phyloP scores from a whole-genome alignment of 2,113 vertebrate genomes.

The Mystacornis crossleyi region DNA sequence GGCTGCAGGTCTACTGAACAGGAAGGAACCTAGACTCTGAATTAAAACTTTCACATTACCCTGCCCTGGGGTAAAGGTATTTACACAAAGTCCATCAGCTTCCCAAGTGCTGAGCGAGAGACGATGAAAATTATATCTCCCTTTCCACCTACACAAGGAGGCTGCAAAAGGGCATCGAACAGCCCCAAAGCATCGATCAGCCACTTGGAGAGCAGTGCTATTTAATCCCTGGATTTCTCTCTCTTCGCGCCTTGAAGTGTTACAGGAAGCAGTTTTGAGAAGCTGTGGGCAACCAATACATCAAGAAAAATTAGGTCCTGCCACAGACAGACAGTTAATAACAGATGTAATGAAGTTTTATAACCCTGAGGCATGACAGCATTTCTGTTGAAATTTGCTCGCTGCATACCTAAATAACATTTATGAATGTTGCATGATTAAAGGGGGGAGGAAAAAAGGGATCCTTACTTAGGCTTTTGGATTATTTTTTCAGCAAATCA shows the following conservation, averaged over 20 bases:
- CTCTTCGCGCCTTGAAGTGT: background rate
- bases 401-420: background rate
- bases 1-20: background rate
- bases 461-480: background rate
- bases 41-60: background rate
- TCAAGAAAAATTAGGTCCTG: slow-evolving; percentile 14
- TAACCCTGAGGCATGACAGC: background rate
- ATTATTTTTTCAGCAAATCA: background rate
- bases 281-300: background rate
- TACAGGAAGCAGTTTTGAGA: background rate
- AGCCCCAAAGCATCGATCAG: background rate
- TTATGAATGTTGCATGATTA: background rate
- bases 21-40: background rate
- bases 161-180: background rate
- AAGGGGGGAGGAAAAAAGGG: rapidly evolving
- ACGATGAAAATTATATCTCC: background rate
- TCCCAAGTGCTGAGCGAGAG: background rate
- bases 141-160: background rate
- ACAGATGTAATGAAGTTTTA: background rate
- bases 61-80: background rate
- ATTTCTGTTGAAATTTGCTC: background rate
- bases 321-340: slow-evolving; percentile 1
- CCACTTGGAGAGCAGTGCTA: background rate
- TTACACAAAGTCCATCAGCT: background rate
- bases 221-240: background rate